Evolutionary conservation across 37 sponge, comb jelly and placozoan species (phyloP), one percentile per base, ranked within the genome.

Genomic region (Agelas oroides): DNA sequence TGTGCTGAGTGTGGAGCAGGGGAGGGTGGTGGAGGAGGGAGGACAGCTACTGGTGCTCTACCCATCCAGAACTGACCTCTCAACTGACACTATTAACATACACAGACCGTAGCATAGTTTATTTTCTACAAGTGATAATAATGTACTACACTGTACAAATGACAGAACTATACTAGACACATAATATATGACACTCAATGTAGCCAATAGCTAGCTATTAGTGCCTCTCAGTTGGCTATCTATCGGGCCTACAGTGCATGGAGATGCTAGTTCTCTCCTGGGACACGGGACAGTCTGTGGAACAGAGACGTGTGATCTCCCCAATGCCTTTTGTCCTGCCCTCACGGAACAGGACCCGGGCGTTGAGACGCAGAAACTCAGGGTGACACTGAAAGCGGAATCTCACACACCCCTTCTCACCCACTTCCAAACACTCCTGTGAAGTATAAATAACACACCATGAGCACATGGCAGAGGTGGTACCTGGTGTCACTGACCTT

Each of bases 51-150:
- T 92, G 53, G 85, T 86, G 25, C 82, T 95, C 41, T 97, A 89
- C 60, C 97, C 97, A 12, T 80, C 96, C 5, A 76, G 97, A 46
- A 85, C 86, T 61, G 97, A 97, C 73, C 91, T 97, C 27, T 59
- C 40, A 16, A 71, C 68, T 60, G 28, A 34, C 13, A 53, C 28
- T n/a, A 53, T 52, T 65, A 5, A 17, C 2, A 14, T 66, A 1
- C 46, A 8, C 46, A 46, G 46, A 52, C 76, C 59, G 31, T 31
- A 56, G 76, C 68, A 31, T 5, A 67, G 32, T 67, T 19, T 67
- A 5, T 61, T 15, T 15, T 19, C 58, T 18, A 56, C 58, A 18
- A 19, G 65, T 64, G 11, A 64, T 30, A 23, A 18, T 64, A 56
- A 18, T 56, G 15, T 56, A 56, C 17, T 56, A 19, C 58, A 56